Evolutionary conservation across 2,113 vertebrate species (phyloP), one percentile per base, ranked within the genome.

Genomic region (Prochilodus magdalenae): DNA sequence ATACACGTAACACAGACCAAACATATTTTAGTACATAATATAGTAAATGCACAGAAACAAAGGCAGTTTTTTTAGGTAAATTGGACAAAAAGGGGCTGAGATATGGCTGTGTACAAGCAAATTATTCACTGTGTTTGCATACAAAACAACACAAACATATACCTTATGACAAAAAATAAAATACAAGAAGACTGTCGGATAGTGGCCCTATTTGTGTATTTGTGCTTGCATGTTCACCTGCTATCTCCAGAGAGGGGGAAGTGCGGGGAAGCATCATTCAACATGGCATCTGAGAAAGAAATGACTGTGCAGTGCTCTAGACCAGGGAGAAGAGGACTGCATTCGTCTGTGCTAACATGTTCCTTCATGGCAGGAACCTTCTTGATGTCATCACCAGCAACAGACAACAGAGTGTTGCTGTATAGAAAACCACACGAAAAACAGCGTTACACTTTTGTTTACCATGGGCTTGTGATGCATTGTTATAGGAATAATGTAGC

Each of bases 191-290:
- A 57, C 2, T 57, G 6, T 57, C 22, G 55, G 55, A n/a, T n/a
- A 60, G 24, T 60, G n/a, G 13, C 14, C 1, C 22, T 60, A 60
- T 24, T 13, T 60, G 24, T 67, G 60, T 13, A 65, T n/a, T n/a
- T n/a, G n/a, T n/a, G n/a, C n/a, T 10, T 72, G 49, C 49, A 18
- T 36, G 63, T 91, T 93, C 47, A 98, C 98, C 92, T 96, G 86
- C 94, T 95, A 88, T 97, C 93, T 79, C 96, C 95, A 0, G 92
- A 94, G 81, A 98, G 90, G 6, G 96, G 96, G 84, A 93, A 96
- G 89, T 95, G 96, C 4, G 96, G 95, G 22, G 94, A 77, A 0
- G 90, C 88, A 16, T 95, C 92, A n/a, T 87, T 90, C 75, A 82
- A 89, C 84, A 86, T 94, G 79, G 94, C 92, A 16, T 96, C 93